Evolutionary conservation across 2,888 invertebrate species (phyloP).

Genomic region (Tethea ocularis): DNA sequence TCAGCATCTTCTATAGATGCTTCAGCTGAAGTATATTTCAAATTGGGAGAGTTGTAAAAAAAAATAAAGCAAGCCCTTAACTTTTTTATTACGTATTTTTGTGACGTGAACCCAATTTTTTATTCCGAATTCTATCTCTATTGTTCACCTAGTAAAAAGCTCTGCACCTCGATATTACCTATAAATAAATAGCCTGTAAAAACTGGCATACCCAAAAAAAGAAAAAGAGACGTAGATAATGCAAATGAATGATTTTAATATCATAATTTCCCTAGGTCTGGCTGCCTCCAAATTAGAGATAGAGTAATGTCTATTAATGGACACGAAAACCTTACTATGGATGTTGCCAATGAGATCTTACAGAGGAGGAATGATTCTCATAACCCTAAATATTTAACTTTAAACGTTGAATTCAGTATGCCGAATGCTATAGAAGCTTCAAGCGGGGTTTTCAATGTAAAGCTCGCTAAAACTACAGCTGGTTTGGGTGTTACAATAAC

Average conservation of each 20-base stretch:
- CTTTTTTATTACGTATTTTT: not conserved
- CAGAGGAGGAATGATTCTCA: slow-evolving; percentile 84
- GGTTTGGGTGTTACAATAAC: slow-evolving; percentile 96
- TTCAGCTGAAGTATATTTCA: no score
- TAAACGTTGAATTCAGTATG: slow-evolving; percentile 95
- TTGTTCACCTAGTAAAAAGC: not conserved
- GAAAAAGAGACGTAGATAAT: not conserved
- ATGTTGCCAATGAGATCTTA: slow-evolving; percentile 84
- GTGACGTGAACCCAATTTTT: not conserved
- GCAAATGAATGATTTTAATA: not conserved
- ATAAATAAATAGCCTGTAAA: not conserved
- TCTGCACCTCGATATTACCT: not conserved
- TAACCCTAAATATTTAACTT: slow-evolving; percentile 86
- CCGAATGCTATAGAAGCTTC: slow-evolving; percentile 95
- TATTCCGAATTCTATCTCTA: not conserved
- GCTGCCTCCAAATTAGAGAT: slow-evolving; percentile 91
- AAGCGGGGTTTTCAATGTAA: slow-evolving; percentile 95
- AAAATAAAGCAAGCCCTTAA: no score
- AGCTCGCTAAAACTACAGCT: slow-evolving; percentile 90
- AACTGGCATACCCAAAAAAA: not conserved
- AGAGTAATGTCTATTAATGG: slow-evolving; percentile 93
- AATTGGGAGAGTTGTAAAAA: no score
- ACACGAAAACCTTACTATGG: slow-evolving; percentile 86
- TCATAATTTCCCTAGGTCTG: slow-evolving; percentile 81
- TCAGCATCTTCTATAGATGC: no score